A percentile compares a stretch with the other conserved stretches of the same genome.
Conservation (phyloP, 2,797 vertebrate species). For the Spatula clypeata region DNA sequence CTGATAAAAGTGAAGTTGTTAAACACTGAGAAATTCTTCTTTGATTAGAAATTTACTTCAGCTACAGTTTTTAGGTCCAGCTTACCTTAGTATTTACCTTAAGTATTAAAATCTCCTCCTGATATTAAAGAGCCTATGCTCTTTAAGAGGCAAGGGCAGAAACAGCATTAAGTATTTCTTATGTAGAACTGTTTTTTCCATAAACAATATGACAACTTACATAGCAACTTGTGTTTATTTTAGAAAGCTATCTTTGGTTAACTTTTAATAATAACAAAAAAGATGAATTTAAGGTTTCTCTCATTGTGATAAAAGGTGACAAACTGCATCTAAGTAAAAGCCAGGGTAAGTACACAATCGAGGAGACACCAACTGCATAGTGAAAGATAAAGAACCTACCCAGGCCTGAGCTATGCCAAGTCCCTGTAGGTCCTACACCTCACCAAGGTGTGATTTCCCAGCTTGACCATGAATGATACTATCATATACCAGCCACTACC, state of each 20-base stretch:
- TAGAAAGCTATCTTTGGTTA: not conserved
- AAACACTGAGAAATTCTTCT: not conserved
- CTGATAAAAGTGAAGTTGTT: not conserved
- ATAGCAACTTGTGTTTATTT: not conserved
- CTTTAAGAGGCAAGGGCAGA: not conserved
- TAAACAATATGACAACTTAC: fast-evolving
- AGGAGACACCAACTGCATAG: not conserved
- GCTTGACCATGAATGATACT: not conserved
- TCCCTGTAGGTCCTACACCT: fast-evolving
- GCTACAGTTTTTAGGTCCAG: not conserved
- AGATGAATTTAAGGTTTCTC: not conserved
- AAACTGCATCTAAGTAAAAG: not conserved
- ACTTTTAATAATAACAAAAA: not conserved
- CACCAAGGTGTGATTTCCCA: fast-evolving
- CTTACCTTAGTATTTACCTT: not conserved
- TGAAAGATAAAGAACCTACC: not conserved
- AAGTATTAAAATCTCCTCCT: not conserved
- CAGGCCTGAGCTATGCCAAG: not conserved
- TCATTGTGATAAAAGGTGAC: not conserved
- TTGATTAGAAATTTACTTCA: not conserved
- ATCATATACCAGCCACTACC: not conserved
- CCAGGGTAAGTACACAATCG: not conserved
- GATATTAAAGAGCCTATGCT: not conserved
- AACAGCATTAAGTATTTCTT: not conserved
- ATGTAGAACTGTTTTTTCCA: fast-evolving